Evolutionary conservation across 2,797 vertebrate genomes (phyloP).

Genomic region (Protosalanx chinensis): DNA sequence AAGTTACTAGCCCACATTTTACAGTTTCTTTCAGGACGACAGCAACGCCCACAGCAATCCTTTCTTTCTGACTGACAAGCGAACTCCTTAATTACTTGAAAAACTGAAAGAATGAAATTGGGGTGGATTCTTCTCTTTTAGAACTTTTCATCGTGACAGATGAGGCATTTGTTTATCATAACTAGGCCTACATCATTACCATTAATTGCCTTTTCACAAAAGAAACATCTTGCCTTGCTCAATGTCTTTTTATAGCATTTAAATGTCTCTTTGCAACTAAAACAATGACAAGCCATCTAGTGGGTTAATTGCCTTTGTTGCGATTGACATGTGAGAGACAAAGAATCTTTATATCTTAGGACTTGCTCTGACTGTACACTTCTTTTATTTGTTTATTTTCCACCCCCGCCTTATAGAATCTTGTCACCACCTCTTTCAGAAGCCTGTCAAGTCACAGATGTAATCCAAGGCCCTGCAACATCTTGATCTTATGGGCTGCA

Average conservation of each 20-base stretch:
- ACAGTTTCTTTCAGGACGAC: constrained; percentile 66
- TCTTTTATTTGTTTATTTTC: constrained; percentile 71
- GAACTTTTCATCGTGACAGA: constrained; percentile 74
- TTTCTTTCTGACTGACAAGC: constrained; percentile 64
- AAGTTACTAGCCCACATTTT: constrained; percentile 55
- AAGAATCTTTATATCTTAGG: constrained; percentile 71
- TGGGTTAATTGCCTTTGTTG: constrained; percentile 82
- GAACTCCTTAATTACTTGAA: constrained; percentile 71
- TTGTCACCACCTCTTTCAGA: constrained; percentile 48
- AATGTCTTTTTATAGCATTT: constrained; percentile 75
- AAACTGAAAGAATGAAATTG: constrained; percentile 62
- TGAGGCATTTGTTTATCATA: constrained; percentile 80
- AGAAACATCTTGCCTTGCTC: constrained; percentile 73
- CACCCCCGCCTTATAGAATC: constrained; percentile 41
- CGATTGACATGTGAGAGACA: constrained; percentile 78
- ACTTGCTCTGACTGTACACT: constrained; percentile 69
- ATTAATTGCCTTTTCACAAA: constrained; percentile 80
- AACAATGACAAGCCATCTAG: constrained; percentile 77
- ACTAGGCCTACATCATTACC: constrained; percentile 72
- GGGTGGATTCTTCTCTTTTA: constrained; percentile 52
- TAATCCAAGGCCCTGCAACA: constrained; percentile 36
- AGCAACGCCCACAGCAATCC: constrained; percentile 65
- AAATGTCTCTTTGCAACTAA: constrained; percentile 77
- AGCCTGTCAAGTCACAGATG: constrained; percentile 43
- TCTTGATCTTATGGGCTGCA: constrained; percentile 53